phyloP scores from a whole-genome alignment of 2,113 vertebrate genomes.

The Paralichthys olivaceus region DNA sequence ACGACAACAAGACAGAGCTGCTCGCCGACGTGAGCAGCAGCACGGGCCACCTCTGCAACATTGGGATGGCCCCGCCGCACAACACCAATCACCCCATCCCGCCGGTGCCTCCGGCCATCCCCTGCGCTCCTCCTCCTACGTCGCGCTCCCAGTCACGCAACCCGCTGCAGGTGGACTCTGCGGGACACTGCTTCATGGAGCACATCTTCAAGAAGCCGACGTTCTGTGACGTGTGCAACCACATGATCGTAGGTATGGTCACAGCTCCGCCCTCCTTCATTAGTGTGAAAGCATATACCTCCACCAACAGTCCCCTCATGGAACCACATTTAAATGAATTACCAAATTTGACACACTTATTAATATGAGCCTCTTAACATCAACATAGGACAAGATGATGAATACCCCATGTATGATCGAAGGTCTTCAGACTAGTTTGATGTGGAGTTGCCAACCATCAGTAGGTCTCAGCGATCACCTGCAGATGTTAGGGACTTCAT shows the following conservation, averaged over 20 bases:
- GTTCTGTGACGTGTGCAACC: conserved; percentile 98
- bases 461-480: too few species aligned
- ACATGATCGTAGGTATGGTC: conserved; percentile 98
- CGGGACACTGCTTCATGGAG: conserved; percentile 93
- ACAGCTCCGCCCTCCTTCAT: background rate
- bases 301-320: too few species aligned
- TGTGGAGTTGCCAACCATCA: too few species aligned
- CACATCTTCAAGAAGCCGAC: conserved; percentile 99
- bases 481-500: too few species aligned
- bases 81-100: conserved; percentile 64
- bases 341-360: too few species aligned
- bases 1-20: conserved; percentile 87
- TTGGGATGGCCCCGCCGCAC: conserved; percentile 75
- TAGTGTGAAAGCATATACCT: background rate
- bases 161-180: conserved; percentile 82
- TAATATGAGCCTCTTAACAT: too few species aligned
- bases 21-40: conserved; percentile 88
- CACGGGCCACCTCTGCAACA: conserved; percentile 85
- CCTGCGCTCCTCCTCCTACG: conserved; percentile 81
- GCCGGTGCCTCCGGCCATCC: conserved; percentile 77
- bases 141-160: conserved; percentile 85
- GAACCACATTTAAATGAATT: too few species aligned
- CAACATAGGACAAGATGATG: too few species aligned
- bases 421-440: too few species aligned
- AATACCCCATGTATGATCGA: too few species aligned